Base-by-base conservation (phyloP, 1,140 invertebrate species). In the Drosophila azteca region DNA sequence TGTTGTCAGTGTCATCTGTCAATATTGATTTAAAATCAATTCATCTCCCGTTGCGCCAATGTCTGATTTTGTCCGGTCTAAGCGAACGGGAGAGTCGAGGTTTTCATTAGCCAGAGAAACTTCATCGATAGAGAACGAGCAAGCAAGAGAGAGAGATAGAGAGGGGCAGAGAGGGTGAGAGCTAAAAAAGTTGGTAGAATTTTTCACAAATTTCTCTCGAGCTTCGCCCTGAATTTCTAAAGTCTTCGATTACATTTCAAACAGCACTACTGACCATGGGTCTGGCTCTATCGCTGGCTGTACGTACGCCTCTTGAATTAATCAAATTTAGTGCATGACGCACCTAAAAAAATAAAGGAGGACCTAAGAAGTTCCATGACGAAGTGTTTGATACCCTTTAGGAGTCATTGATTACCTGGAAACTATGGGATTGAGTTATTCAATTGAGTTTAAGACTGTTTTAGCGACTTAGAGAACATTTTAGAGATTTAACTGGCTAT, bases 11-110 rank as follows among this genome's bases (percentile, higher is more conserved):
- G 82, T 85, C 82, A 79, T 75, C 82, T 87, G 82, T 87, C 82
- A 87, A 87, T 87, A 87, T 88, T 88, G 74, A 87, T 87, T 87
- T 82, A 79, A 88, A 87, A 87, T 88, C 82, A 87, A 87, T 88
- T 87, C 83, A 88, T 88, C 82, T 85, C 74, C 82, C 82, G 74
- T 52, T 85, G 82, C 59, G 78, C 41, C 55, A 72, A 59, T 59
- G 75, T 65, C 65, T 81, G 82, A 87, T 87, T 85, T 85, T 31
- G 43, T 48, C 66, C 46, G 50, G 45, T 83, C 59, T 29, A 39
- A 44, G 48, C 52, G 43, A 60, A 60, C 13, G 54, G 35, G 4
- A 39, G 35, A 39, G 35, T 13, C 35, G 80, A 84, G 82, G 59
- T 85, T 84, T 80, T 80, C 80, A 84, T 84, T 84, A 84, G 77